Evolutionary conservation across 2,888 invertebrate species (phyloP).

Genomic region (Bibio marci): DNA sequence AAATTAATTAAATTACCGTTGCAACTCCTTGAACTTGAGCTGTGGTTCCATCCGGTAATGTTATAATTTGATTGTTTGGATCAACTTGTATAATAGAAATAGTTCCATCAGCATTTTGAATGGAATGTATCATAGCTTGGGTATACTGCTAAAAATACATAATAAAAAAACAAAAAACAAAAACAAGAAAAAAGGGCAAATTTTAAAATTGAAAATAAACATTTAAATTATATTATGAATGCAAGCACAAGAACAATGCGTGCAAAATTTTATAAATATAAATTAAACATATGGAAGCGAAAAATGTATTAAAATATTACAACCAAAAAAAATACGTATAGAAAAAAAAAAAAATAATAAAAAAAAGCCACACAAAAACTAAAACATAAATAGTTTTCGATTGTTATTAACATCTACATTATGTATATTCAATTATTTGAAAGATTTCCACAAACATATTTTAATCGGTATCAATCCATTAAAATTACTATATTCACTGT

Average conservation of each 20-base stretch:
- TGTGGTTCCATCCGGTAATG: conserved; percentile 87
- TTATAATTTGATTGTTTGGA: conserved; percentile 85
- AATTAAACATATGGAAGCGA: conserved; percentile 9
- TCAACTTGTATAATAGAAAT: conserved; percentile 92
- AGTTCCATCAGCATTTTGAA: conserved; percentile 91
- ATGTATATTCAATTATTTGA: too few species aligned
- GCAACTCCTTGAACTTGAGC: conserved; percentile 69
- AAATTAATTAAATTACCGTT: conserved; percentile 17
- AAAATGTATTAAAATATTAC: neutral
- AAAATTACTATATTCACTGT: too few species aligned
- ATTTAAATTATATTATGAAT: conserved; percentile 10
- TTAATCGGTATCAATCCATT: too few species aligned
- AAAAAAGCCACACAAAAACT: conserved; percentile 8
- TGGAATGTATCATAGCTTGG: conserved; percentile 84
- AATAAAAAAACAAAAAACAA: conserved; percentile 7
- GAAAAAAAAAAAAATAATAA: conserved; percentile 8
- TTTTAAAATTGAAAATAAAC: conserved; percentile 7
- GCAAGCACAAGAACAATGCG: conserved; percentile 8
- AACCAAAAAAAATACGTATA: conserved; percentile 10
- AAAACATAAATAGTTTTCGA: conserved; percentile 2
- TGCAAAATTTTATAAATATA: conserved; percentile 18
- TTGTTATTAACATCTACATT: too few species aligned
- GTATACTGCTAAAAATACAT: conserved; percentile 41
- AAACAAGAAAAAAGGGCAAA: conserved; percentile 5
- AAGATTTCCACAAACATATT: too few species aligned